Conservation (phyloP, 2,113 vertebrate species). For the Cyanoliseus patagonus region DNA sequence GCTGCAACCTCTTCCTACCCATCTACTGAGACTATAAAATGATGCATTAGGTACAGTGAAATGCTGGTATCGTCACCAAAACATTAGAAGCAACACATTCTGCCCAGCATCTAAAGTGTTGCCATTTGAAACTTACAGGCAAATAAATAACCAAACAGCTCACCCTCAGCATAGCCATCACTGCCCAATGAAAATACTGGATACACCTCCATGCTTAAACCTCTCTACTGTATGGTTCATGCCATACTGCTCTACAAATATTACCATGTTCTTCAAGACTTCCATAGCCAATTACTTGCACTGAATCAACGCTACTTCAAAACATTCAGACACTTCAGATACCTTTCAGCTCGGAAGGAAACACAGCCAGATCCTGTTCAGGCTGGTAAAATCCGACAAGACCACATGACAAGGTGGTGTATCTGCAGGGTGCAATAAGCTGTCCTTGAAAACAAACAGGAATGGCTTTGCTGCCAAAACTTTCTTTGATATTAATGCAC, state of each 20-base stretch:
- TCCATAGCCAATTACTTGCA: neutral
- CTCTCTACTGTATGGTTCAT: neutral
- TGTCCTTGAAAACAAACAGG: neutral
- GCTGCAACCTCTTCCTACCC: neutral
- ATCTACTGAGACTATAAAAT: neutral
- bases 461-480: slow-evolving; percentile 12
- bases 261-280: neutral
- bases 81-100: neutral
- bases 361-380: neutral
- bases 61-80: neutral
- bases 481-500: slow-evolving; percentile 21
- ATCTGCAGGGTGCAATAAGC: neutral
- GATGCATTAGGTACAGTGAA: neutral
- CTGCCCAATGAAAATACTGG: neutral
- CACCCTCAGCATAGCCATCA: neutral
- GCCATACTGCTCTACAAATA: neutral
- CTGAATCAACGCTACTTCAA: neutral
- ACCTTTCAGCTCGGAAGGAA: neutral
- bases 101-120: neutral
- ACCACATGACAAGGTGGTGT: neutral
- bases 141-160: neutral
- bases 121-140: neutral
- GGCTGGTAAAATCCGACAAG: slow-evolving; percentile 13
- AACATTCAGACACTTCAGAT: neutral
- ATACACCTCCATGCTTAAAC: neutral